Percentiles rank a stretch among this genome's conserved stretches.
Conservation (phyloP, 1,140 invertebrate genomes). For the Lerema accius region DNA sequence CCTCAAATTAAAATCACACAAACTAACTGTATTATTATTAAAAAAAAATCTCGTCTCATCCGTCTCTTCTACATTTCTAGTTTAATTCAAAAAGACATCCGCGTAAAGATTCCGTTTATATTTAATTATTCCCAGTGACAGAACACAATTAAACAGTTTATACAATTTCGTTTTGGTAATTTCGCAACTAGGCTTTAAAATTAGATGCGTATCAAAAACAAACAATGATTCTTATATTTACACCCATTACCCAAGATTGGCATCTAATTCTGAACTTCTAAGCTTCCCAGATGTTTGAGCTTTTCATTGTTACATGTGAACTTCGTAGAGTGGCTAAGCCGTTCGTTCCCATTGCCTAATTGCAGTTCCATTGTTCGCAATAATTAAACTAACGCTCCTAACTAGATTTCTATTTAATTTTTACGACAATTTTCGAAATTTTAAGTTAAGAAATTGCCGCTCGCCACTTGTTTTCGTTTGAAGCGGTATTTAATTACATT, state of each 20-base stretch:
- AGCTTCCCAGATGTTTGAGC: conserved; percentile 28
- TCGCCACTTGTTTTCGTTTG: conserved; percentile 38
- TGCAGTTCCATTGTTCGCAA: conserved; percentile 68
- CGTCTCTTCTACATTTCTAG: neutral
- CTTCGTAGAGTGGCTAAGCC: conserved; percentile 50
- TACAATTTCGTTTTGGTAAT: conserved; percentile 27
- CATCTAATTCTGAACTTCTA: conserved; percentile 33
- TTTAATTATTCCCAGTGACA: conserved; percentile 25
- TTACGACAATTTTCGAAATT: conserved; percentile 58
- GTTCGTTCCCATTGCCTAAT: conserved; percentile 75
- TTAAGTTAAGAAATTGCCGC: conserved; percentile 40
- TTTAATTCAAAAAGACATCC: no score
- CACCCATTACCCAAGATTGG: conserved; percentile 31
- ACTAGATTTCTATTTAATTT: conserved; percentile 70
- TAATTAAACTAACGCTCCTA: conserved; percentile 65
- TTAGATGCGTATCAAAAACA: conserved; percentile 33
- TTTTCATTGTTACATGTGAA: conserved; percentile 61
- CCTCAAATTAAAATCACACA: neutral
- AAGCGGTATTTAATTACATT: conserved; percentile 16
- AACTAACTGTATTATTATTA: no score
- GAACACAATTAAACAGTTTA: conserved; percentile 25
- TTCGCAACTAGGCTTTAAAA: conserved; percentile 26
- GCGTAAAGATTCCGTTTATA: neutral
- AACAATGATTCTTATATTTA: conserved; percentile 36
- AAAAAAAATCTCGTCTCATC: neutral